phyloP scores from a whole-genome alignment of 2,113 vertebrate genomes.

The Chloropsis cyanopogon region DNA sequence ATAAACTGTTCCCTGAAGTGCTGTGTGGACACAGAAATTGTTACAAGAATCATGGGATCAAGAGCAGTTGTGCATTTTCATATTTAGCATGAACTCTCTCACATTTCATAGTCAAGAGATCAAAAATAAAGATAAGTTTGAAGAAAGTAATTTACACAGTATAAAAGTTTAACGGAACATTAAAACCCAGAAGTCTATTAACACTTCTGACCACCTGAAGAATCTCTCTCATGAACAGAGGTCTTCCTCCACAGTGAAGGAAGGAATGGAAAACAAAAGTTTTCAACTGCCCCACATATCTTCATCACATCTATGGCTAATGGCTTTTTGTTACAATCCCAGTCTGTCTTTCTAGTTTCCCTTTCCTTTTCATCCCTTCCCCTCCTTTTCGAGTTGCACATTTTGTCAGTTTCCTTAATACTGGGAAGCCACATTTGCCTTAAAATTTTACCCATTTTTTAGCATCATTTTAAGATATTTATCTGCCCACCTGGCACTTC shows the following conservation, averaged over 20 bases:
- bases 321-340: neutral
- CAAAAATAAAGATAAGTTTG: neutral
- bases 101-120: neutral
- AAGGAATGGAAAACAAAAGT: neutral
- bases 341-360: neutral
- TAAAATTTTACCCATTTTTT: neutral
- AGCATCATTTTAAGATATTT: neutral
- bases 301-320: neutral
- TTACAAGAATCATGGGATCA: neutral
- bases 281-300: neutral
- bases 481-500: neutral
- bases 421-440: neutral
- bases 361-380: neutral
- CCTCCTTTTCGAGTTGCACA: no score
- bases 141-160: neutral
- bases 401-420: neutral
- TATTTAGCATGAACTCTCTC: neutral
- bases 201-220: neutral
- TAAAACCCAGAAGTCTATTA: neutral
- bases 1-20: neutral
- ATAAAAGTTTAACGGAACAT: neutral
- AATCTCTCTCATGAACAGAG: neutral
- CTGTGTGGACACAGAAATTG: neutral
- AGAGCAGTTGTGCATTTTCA: neutral
- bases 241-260: neutral